These are phyloP conservation scores for Tromatobia lineatoria DNA, from an alignment of 2,888 invertebrate species.

Conservation along the genomic window DNA sequence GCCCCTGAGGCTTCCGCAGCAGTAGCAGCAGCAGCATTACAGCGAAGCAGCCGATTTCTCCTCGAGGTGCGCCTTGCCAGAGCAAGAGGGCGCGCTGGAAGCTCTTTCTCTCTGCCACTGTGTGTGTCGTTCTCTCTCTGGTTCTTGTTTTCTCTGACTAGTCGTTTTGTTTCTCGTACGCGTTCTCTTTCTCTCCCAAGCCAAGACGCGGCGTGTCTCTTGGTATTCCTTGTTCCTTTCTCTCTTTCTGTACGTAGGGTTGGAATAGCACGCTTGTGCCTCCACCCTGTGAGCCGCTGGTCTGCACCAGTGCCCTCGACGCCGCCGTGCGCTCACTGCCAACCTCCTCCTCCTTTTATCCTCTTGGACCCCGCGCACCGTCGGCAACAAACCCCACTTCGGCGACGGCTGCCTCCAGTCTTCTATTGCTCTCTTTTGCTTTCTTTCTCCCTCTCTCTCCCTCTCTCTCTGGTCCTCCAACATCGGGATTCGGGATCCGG, in stretches of 20 bases:
- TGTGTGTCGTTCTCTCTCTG: neutral
- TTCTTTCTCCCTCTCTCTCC: constrained; percentile 72
- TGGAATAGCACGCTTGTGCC: constrained; percentile 80
- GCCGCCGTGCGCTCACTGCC: constrained; percentile 70
- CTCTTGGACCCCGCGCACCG: constrained; percentile 9
- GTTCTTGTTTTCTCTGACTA: constrained; percentile 23
- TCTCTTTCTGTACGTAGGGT: constrained; percentile 72
- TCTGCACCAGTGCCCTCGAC: constrained; percentile 82
- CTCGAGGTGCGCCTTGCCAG: constrained; percentile 11
- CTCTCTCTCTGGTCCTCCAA: constrained; percentile 67
- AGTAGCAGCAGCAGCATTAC: constrained; percentile 4
- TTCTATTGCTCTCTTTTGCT: constrained; percentile 55
- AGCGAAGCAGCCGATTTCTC: constrained; percentile 6
- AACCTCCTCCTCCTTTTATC: constrained; percentile 58
- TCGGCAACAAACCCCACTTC: constrained; percentile 24
- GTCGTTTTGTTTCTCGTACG: constrained; percentile 44
- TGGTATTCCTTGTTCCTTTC: constrained; percentile 3
- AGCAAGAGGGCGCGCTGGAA: constrained; percentile 16
- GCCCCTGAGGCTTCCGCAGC: constrained; percentile 32
- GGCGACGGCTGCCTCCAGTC: constrained; percentile 17
- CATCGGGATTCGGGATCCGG: constrained; percentile 66
- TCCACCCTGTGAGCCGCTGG: constrained; percentile 80
- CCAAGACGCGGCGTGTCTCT: neutral
- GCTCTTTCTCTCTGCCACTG: neutral
- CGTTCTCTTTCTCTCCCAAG: neutral